A percentile compares a stretch with the other conserved stretches of the same genome.
These are phyloP conservation scores for Gerris lacustris DNA, from an alignment of 2,888 invertebrate species.

Conservation along the genomic window DNA sequence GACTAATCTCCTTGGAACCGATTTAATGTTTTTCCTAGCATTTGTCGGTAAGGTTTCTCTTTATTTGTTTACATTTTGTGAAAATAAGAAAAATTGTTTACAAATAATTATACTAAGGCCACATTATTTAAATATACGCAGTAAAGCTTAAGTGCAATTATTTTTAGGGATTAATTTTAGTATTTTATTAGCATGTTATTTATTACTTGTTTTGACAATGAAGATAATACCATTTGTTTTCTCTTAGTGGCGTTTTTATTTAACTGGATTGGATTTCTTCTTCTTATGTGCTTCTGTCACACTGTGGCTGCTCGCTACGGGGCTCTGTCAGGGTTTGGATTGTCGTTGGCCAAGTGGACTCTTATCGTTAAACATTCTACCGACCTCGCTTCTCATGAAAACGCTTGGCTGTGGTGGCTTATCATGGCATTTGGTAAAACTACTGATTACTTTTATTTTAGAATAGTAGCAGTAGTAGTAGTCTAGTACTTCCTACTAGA, in stretches of 20 bases:
- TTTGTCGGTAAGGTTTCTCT: slow-evolving; percentile 58
- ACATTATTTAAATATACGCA: no score
- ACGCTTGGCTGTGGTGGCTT: slow-evolving; percentile 85
- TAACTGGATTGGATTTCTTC: slow-evolving; percentile 89
- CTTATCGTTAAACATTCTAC: slow-evolving; percentile 85
- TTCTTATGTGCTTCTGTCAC: slow-evolving; percentile 86
- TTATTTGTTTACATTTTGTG: neutral
- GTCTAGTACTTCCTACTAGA: no score
- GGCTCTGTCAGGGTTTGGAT: slow-evolving; percentile 80
- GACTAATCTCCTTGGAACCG: slow-evolving; percentile 74
- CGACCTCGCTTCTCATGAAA: slow-evolving; percentile 72
- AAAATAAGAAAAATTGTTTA: slow-evolving; percentile 12
- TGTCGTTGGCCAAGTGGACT: slow-evolving; percentile 90
- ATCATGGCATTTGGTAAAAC: slow-evolving; percentile 75
- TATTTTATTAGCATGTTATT: no score
- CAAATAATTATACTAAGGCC: no score
- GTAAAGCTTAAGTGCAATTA: no score
- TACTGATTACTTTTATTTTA: slow-evolving; percentile 16
- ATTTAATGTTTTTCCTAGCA: slow-evolving; percentile 84
- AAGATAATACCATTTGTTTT: slow-evolving; percentile 11
- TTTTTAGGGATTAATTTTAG: no score
- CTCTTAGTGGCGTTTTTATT: slow-evolving; percentile 79
- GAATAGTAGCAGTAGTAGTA: neutral
- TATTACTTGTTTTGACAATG: no score
- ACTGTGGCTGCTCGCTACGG: slow-evolving; percentile 88